Base-by-base conservation (phyloP, 2,888 invertebrate species). In the Sthenelais limicola region DNA sequence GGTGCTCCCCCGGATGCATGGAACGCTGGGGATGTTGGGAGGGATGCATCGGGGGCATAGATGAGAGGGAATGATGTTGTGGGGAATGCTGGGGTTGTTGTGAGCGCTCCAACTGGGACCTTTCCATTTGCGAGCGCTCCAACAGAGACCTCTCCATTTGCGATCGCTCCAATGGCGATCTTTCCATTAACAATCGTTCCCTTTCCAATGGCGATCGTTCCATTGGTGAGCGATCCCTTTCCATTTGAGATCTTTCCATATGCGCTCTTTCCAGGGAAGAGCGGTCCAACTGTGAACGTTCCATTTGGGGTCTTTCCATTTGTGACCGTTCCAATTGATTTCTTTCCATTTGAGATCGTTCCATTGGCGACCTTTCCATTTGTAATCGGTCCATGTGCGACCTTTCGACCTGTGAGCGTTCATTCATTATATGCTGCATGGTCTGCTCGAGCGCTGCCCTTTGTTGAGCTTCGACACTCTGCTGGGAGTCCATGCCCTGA, bases 401-500 rank as follows among this genome's bases (percentile, higher is more conserved):
- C 18, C 32, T n/a, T n/a, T n/a, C n/a, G n/a, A n/a, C n/a, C n/a
- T n/a, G n/a, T n/a, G 62, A 62, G 21, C 62, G 62, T 43, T 62
- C 62, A n/a, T n/a, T n/a, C 62, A 62, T 62, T 43, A 62, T 38
- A 24, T 62, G 62, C 3, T 62, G 62, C 54, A 54, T 54, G 54
- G 54, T 30, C 32, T 56, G 56, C 54, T 54, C 54, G 30, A 54
- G 28, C 56, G 21, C 21, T 26, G 21, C 15, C 21, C 21, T 26
- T 12, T 56, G 56, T 33, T 56, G n/a, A 15, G 21, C 21, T 32
- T 21, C 62, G 24, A 9, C 26, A 43, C 38, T 21, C 38, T 35
- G 38, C 21, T 35, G 38, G 18, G 62, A 35, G 9, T 35, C 62
- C 28, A 9, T 33, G 3, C 32, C 28, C 5, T 32, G n/a, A n/a